Conservation (phyloP, 2,797 vertebrate species). For the Anguilla anguilla region DNA sequence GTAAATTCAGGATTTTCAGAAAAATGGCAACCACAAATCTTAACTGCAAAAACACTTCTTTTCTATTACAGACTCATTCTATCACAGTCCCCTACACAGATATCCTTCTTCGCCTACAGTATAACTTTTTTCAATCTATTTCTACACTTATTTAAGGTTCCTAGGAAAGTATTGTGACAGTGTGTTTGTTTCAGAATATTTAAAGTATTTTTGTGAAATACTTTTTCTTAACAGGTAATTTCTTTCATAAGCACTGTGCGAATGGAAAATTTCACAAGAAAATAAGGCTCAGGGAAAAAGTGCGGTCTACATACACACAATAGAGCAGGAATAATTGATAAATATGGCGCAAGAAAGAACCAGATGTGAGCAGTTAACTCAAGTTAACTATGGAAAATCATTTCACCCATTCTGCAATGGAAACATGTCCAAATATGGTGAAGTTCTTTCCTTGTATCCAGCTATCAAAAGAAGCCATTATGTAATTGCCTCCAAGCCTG, state of each 20-base stretch:
- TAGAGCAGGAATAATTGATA: neutral
- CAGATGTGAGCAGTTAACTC: neutral
- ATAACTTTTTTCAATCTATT: too few species aligned
- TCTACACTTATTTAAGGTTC: too few species aligned
- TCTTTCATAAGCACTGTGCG: neutral
- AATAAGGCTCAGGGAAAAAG: neutral
- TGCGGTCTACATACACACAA: neutral
- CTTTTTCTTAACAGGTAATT: neutral
- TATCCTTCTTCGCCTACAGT: too few species aligned
- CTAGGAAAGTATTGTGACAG: neutral
- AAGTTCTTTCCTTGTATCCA: neutral
- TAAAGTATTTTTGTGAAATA: neutral
- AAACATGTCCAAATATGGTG: neutral
- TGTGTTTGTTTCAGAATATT: neutral
- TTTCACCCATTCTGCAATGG: neutral
- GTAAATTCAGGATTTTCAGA: too few species aligned
- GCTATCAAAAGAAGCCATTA: neutral
- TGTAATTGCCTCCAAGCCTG: slow-evolving; percentile 11
- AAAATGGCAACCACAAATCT: too few species aligned
- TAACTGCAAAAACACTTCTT: too few species aligned
- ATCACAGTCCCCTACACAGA: too few species aligned
- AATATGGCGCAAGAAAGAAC: neutral
- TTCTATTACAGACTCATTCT: too few species aligned
- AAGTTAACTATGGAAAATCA: neutral
- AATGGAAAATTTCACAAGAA: neutral